Base-by-base conservation (phyloP, 2,797 vertebrate species). In the Tadarida brasiliensis region DNA sequence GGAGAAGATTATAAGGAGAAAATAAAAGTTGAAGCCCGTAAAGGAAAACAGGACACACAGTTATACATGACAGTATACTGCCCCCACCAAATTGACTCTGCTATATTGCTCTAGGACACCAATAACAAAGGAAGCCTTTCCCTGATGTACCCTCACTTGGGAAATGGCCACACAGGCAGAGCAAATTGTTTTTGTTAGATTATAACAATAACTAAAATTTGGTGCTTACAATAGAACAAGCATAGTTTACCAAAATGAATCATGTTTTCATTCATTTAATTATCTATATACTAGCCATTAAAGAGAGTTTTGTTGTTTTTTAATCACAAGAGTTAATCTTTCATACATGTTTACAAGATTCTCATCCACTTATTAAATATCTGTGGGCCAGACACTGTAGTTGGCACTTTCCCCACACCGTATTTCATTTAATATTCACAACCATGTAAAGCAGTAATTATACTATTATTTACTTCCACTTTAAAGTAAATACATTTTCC, bases 181-280 rank as follows among this genome's bases (percentile, higher is more conserved):
- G 26, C 33, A 76, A 86, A 87, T 3, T 63, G 33, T 22, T 67
- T 87, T 11, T 51, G 35, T 35, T 82, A 2, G 68, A 15, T 24
- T 76, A 28, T 63, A 78, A 63, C 44, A 95, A 68, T 1, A 88
- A 59, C 30, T 74, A 78, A 91, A 17, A 84, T 7, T 81, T 20
- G n/a, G 22, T 81, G 22, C 16, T 77, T 76, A 81, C 15, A 80
- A 71, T n/a, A 30, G 30, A 54, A 88, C 22, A 93, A n/a, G 24
- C 16, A 92, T 17, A 54, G 20, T 81, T 87, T 88, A 56, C 49
- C 70, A 92, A 92, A 78, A 78, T 59, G 59, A 78, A 85, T 47
- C 11, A 8, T 67, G 51, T 84, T 95, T 87, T 88, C 49, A 96
- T 59, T 95, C 47, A 87, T 49, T 61, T 85, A 77, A 94, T 57